Conservation (phyloP, 2,113 vertebrate genomes). For the Alexandromys fortis region DNA sequence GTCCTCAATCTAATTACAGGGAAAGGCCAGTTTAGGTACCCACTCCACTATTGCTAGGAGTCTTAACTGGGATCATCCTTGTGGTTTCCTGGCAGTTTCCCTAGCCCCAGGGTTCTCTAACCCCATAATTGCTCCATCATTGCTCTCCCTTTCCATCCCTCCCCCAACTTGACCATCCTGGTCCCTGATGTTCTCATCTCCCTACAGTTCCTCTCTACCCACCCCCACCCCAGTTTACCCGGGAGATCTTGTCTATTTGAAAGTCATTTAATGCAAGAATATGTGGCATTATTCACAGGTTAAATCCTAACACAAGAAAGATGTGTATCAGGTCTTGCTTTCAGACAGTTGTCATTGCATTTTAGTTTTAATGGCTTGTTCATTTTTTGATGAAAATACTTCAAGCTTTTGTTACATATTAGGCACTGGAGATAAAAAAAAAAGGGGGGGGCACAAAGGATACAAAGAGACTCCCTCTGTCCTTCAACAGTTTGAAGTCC, state of each 20-base stretch:
- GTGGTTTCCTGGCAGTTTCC: no score
- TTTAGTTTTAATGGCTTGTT: slow-evolving; percentile 58
- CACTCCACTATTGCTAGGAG: no score
- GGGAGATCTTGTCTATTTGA: background rate
- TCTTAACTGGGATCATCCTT: no score
- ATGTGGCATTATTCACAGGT: background rate
- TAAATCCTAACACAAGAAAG: slow-evolving; percentile 39
- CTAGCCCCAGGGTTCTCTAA: no score
- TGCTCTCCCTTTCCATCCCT: no score
- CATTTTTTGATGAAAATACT: slow-evolving; percentile 32
- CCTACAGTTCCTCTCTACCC: no score
- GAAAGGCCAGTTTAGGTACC: no score
- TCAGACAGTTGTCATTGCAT: slow-evolving; percentile 1
- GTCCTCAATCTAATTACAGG: no score
- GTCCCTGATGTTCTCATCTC: no score
- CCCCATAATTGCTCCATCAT: no score
- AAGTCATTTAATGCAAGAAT: slow-evolving; percentile 12
- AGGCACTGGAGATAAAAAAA: background rate
- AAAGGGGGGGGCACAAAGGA: background rate
- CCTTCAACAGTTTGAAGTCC: slow-evolving; percentile 21
- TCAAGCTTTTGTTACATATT: slow-evolving; percentile 31
- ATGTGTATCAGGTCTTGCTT: background rate
- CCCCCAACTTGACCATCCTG: no score
- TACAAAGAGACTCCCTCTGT: background rate
- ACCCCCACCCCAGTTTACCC: no score